Base-by-base conservation (phyloP, 1,140 invertebrate species). In the Vollenhovia emeryi region DNA sequence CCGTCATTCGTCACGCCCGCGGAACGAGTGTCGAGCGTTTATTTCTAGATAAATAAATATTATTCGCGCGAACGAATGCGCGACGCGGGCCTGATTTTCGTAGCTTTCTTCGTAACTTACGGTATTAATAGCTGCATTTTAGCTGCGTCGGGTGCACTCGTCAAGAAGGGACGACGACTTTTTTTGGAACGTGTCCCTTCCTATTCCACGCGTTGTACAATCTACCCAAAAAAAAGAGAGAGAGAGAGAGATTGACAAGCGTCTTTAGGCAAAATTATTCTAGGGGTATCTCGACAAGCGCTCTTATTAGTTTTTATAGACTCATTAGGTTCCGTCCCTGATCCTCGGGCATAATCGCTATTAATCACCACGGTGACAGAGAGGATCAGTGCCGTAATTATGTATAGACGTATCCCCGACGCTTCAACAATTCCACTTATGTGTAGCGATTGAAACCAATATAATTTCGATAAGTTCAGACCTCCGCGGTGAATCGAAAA, bases 41-140 rank as follows among this genome's bases (percentile, higher is more conserved):
- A 24, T 79, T 52, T 68, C 74, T 68, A 68, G 30, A 79, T 27
- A 33, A 62, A 52, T 68, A 7, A 68, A 52, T 15, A 33, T 52
- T 68, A n/a, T 24, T 66, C 30, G 62, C 59, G 75, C 43, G 24
- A 78, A 78, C 40, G 30, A 64, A 64, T 66, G 62, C 59, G 30
- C 43, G 30, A 55, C 64, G 48, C 33, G 45, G 45, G 60, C 60
- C 43, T 36, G 45, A 66, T 52, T 79, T 68, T 40, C 33, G 62
- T 79, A 68, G 62, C 45, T 79, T 79, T 79, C 21, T 21, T 79
- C 60, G 48, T 79, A 52, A 79, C 33, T 68, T 40, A 68, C 48
- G 48, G 76, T 79, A 79, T 79, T 79, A 74, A 74, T 83, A 83
- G 69, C 27, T 83, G 52, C 59, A 83, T 62, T 71, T 59, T 21